A percentile compares a stretch with the other conserved stretches of the same genome.
phyloP scores from a whole-genome alignment of 2,888 invertebrate species.

The Melanchra persicariae region DNA sequence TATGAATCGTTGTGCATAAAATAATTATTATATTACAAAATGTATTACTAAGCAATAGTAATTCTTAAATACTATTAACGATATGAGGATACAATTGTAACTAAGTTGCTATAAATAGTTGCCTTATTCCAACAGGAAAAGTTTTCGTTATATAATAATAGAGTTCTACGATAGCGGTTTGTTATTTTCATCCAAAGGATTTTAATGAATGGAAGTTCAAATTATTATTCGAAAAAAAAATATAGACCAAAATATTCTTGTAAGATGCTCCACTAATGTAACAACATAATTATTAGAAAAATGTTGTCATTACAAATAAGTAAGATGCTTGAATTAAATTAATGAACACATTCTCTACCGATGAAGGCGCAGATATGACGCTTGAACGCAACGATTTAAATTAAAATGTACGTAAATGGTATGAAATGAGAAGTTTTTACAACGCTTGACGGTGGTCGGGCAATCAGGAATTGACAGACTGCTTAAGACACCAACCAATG shows the following conservation, averaged over 20 bases:
- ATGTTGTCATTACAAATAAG: constrained; percentile 29
- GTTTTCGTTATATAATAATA: background rate
- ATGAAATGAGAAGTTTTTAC: constrained; percentile 44
- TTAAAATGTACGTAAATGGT: constrained; percentile 56
- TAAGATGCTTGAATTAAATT: constrained; percentile 41
- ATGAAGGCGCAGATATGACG: constrained; percentile 44
- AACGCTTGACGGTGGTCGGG: constrained; percentile 10
- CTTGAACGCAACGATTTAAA: constrained; percentile 48
- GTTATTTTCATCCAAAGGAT: background rate
- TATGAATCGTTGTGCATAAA: background rate
- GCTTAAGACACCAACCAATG: background rate
- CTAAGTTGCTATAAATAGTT: background rate
- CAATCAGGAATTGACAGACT: constrained; percentile 13
- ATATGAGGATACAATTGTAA: background rate
- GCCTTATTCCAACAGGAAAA: background rate
- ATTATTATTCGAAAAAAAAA: no score
- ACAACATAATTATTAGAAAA: constrained; percentile 25
- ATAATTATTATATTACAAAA: background rate
- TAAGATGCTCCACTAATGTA: background rate
- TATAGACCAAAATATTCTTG: background rate
- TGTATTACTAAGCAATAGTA: background rate
- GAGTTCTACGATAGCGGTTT: background rate
- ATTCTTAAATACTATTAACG: background rate
- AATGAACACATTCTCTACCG: constrained; percentile 25
- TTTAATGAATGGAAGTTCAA: no score